Conservation (phyloP, 1,140 invertebrate genomes). For the Nixonia krombeini region DNA sequence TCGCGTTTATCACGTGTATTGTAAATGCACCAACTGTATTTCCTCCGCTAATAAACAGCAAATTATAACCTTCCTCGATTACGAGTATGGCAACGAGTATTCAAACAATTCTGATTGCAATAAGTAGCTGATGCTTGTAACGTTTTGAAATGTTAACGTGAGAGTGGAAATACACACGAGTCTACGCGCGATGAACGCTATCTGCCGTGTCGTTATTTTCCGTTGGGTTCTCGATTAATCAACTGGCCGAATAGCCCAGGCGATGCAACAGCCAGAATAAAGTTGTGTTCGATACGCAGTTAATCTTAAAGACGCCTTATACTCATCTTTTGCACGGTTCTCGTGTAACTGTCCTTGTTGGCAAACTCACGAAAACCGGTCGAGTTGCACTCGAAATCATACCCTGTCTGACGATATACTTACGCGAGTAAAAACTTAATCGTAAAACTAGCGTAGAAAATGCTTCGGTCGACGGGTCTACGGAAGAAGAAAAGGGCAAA, state of each 20-base stretch:
- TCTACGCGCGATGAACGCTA: no score
- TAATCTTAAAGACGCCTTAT: constrained; percentile 3
- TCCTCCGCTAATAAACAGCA: constrained; percentile 6
- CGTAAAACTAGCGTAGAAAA: constrained; percentile 14
- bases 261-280: constrained; percentile 5
- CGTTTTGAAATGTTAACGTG: constrained; percentile 7
- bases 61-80: not conserved
- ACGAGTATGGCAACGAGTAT: constrained; percentile 6
- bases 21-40: no score
- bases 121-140: not conserved
- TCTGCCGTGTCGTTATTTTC: not conserved
- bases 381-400: constrained; percentile 19
- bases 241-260: constrained; percentile 21
- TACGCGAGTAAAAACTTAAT: constrained; percentile 25
- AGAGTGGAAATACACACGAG: constrained; percentile 1
- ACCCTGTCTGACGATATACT: constrained; percentile 30
- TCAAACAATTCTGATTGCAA: not conserved
- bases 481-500: not conserved
- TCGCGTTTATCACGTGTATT: no score
- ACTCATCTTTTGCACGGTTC: constrained; percentile 13
- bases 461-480: not conserved
- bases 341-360: not conserved
- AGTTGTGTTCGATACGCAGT: no score
- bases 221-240: constrained; percentile 6
- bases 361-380: not conserved